Conservation (phyloP, 2,797 vertebrate genomes). For the Amblyraja radiata region DNA sequence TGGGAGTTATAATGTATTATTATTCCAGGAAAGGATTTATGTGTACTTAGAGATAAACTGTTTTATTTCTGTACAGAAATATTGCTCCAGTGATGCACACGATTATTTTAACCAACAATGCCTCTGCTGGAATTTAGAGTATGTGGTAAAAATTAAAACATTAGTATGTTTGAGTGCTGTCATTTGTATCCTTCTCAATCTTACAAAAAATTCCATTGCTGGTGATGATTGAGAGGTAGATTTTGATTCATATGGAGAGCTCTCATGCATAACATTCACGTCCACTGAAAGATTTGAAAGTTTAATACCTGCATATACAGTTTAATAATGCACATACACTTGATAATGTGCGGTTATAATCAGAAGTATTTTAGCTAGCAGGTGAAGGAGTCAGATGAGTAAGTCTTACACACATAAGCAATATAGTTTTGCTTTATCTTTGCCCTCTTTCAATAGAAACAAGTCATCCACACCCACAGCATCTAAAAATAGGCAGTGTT, state of each 20-base stretch:
- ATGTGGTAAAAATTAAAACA: neutral
- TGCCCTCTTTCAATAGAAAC: neutral
- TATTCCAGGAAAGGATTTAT: neutral
- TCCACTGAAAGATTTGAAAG: neutral
- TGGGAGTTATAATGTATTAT: slow-evolving; percentile 69
- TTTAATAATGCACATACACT: neutral
- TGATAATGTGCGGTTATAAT: neutral
- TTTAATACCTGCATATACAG: neutral
- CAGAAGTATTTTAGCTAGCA: neutral
- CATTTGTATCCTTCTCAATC: neutral
- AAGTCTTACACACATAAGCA: neutral
- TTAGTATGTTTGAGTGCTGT: neutral
- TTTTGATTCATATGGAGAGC: neutral
- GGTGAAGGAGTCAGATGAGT: neutral
- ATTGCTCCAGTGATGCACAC: neutral
- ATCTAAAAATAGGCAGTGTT: neutral
- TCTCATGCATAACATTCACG: neutral
- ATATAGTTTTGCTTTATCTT: neutral
- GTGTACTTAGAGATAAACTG: neutral
- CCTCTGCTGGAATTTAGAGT: neutral
- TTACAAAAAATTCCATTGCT: too few species aligned
- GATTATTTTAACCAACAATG: neutral
- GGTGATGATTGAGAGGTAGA: neutral
- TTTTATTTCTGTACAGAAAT: neutral
- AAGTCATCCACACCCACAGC: neutral